Evolutionary conservation across 1,140 invertebrate species (phyloP).

Genomic region (Caenorhabditis briggsae): DNA sequence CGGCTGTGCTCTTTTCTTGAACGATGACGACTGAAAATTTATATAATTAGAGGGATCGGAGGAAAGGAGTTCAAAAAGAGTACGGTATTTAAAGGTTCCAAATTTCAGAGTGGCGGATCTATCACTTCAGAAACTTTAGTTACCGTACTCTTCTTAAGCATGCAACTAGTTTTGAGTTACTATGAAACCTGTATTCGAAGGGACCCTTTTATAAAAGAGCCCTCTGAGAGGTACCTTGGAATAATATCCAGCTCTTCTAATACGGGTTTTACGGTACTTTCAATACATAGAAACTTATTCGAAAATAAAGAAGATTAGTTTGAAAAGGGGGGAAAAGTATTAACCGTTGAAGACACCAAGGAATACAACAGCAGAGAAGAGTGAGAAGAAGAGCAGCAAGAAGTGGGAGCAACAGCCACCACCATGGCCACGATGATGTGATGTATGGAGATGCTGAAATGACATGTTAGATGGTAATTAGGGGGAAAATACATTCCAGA

Average conservation of each 20-base stretch:
- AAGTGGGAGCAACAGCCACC: constrained; percentile 76
- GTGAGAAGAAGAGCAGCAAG: constrained; percentile 74
- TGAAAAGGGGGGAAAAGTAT: background rate
- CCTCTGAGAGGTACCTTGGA: too few species aligned
- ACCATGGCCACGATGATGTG: constrained; percentile 77
- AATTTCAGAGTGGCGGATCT: too few species aligned
- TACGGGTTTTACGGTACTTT: background rate
- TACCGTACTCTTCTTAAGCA: too few species aligned
- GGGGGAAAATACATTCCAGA: background rate
- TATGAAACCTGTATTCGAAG: background rate
- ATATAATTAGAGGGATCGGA: background rate
- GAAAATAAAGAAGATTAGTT: background rate
- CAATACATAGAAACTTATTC: background rate
- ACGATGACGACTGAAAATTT: constrained; percentile 59
- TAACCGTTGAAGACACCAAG: constrained; percentile 74
- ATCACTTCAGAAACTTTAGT: too few species aligned
- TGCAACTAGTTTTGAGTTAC: background rate
- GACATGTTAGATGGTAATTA: constrained; percentile 53
- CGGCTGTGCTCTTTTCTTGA: constrained; percentile 57
- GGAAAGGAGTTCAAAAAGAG: background rate
- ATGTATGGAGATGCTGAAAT: constrained; percentile 74
- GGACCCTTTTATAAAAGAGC: too few species aligned
- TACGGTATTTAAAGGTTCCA: too few species aligned
- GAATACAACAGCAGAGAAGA: constrained; percentile 75
- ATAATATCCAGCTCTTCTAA: too few species aligned